Evolutionary conservation across 2,888 invertebrate species (phyloP), one percentile per base, ranked within the genome.

Genomic region (Papilio protenor): DNA sequence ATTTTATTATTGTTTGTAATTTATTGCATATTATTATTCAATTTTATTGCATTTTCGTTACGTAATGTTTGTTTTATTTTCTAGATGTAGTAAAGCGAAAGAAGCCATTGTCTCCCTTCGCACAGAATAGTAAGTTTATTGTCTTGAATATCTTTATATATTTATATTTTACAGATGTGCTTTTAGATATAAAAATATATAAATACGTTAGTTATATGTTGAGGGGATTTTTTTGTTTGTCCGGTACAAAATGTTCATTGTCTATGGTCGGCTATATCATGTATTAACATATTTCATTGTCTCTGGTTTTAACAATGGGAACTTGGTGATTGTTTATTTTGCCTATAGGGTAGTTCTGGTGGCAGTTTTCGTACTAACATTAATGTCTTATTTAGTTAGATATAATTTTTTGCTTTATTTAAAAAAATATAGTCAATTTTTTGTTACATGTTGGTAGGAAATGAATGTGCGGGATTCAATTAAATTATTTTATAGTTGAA

Each of bases 61-160:
- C 69, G 21, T 77, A 77, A 74, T 69, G 18, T 47, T 76, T 76
- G 45, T 21, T 8, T 33, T 76, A 59, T 76, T 76, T 76, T 79
- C 45, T 77, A 77, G 76, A 77, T 76, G 14, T 76, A 61, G 70
- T 76, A 74, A 76, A 76, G 69, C 76, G 79, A 73, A 76, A 76
- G 79, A 79, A 79, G 79, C 76, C 79, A 16, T 76, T 76, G 40
- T 76, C 76, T 23, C 79, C 79, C 12, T 76, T 76, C 61, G 69
- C 76, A 33, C 79, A 76, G 57, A 76, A 73, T 73, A 76, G 79
- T 76, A 76, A 76, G 79, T 78, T 59, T 73, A 47, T 40, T 57
- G 16, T 73, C 71, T n/a, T 64, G 52, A 27, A 23, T 64, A 72
- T 33, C 11, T 21, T 3, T 40, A 69, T 73, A 27, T 57, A 77